Evolutionary conservation across 2,113 vertebrate genomes (phyloP), one percentile per base, ranked within the genome.

Genomic region (Daboia siamensis): DNA sequence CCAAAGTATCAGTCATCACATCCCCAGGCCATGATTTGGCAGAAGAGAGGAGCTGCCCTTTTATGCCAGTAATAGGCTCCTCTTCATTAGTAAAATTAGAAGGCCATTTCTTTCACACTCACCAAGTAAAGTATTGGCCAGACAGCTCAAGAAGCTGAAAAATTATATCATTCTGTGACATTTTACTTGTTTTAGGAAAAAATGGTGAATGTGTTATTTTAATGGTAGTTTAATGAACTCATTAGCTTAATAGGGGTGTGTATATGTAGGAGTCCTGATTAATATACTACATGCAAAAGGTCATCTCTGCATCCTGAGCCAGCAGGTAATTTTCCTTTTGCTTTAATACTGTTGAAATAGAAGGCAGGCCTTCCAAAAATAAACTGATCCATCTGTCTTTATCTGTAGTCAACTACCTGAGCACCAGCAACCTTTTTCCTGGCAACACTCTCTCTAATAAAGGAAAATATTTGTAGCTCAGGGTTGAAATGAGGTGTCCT

Each of bases 171-270:
- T 48, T 56, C 74, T 52, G 48, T 69, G 61, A 89, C 92, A 33
- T 90, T 24, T 85, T 93, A n/a, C 48, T 93, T 93, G 56, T 91
- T 91, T 93, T 91, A 91, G 87, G 90, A 85, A 93, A 91, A 90
- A 89, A 64, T 56, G 56, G 87, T 54, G 69, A 90, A 90, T 91
- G 90, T 64, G 44, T 91, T 90, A 86, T 91, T 91, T 51, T 90
- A 80, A 56, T 91, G 48, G 90, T 89, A 56, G 57, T 88, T 93
- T 91, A 93, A 89, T 93, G 74, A 56, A 86, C 51, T 87, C 33
- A 54, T 89, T 93, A 90, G 33, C 48, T 57, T 91, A 90, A 93
- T 89, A 86, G 11, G 74, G 29, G 4, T 54, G 8, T 69, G 57
- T 88, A 33, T 74, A 23, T 55, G 10, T 64, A 21, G 86, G 93